These are phyloP conservation scores for Callipepla californica DNA, from an alignment of 2,113 vertebrate genomes.

Conservation along the genomic window DNA sequence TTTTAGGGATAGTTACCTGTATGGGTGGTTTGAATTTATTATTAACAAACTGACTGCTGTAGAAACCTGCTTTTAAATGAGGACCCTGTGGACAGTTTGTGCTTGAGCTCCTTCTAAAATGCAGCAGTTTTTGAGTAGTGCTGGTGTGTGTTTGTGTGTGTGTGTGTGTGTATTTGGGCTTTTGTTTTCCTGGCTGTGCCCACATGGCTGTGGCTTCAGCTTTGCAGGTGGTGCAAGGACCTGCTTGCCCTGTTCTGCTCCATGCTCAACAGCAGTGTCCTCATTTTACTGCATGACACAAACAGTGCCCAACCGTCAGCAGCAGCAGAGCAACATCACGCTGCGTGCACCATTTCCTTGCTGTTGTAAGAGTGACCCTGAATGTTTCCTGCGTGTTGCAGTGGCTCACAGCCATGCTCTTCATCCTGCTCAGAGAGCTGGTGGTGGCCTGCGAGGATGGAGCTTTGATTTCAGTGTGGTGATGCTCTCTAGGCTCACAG, in stretches of 20 bases:
- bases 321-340: neutral
- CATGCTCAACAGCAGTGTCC: rapidly evolving
- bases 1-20: neutral
- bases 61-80: slow-evolving; percentile 11
- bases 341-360: rapidly evolving
- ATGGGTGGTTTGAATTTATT: neutral
- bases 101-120: neutral
- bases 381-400: rapidly evolving
- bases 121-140: neutral
- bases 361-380: neutral
- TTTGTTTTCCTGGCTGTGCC: neutral
- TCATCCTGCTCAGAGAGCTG: neutral
- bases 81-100: neutral
- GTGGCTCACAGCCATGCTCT: neutral
- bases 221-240: neutral
- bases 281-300: neutral
- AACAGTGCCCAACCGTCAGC: neutral
- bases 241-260: neutral
- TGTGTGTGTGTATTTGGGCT: neutral
- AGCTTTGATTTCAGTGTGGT: slow-evolving; percentile 15
- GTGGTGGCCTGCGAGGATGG: neutral
- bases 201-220: neutral
- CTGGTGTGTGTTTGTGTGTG: neutral
- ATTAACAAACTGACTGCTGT: neutral
- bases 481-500: neutral